phyloP scores from a whole-genome alignment of 2,113 vertebrate species.

The Puffinus mauretanicus region DNA sequence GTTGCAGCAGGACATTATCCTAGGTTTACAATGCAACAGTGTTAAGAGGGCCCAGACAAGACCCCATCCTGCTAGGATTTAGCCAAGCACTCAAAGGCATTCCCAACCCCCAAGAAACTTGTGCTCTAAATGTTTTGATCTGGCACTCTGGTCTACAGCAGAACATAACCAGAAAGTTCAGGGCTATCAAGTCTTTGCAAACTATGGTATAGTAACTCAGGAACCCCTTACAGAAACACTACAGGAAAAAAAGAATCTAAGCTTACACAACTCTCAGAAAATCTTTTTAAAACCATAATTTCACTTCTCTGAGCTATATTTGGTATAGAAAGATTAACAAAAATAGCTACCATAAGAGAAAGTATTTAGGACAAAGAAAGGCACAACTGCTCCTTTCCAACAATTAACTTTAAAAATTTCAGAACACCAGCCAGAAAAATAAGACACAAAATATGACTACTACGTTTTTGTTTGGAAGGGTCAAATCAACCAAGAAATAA shows the following conservation, averaged over 20 bases:
- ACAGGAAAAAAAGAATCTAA: neutral
- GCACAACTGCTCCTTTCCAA: neutral
- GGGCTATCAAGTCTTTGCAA: neutral
- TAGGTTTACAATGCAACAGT: neutral
- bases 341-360: neutral
- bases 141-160: neutral
- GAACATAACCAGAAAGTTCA: neutral
- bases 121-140: neutral
- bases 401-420: neutral
- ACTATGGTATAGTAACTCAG: neutral
- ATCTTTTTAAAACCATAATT: neutral
- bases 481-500: neutral
- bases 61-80: neutral
- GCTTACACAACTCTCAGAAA: neutral
- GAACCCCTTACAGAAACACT: neutral
- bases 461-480: neutral
- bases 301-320: neutral
- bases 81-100: neutral
- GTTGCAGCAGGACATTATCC: neutral
- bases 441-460: neutral
- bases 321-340: neutral
- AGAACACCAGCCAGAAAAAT: neutral
- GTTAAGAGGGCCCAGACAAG: neutral
- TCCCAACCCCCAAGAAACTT: neutral
- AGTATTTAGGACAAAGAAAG: neutral